Evolutionary conservation across 2,113 vertebrate genomes (phyloP), one percentile per base, ranked within the genome.

Genomic region (Tinamus guttatus): DNA sequence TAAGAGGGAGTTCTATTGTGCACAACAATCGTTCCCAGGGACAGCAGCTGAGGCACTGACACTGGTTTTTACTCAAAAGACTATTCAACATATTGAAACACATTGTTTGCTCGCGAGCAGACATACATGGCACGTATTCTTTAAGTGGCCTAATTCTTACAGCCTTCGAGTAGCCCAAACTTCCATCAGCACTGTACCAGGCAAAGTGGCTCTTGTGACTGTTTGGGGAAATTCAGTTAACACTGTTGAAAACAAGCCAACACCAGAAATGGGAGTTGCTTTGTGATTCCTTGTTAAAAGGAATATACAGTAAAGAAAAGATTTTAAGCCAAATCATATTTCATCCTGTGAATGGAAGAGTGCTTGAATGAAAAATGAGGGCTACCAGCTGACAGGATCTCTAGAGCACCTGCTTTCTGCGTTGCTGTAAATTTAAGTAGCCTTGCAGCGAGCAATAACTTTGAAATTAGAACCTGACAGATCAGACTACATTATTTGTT

Each of bases 1-100:
- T 91, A 93, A 82, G 75, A 89, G 54, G 43, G 59, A 91, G 82
- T 93, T 87, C 95, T 93, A 95, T 95, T 97, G 94, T 94, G 59
- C 41, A 15, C 81, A 87, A 70, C 71, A 94, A 94, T 68, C 2
- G 15, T 93, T 96, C 89, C 84, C 91, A 91, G 5, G 9, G 91
- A 94, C 91, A 69, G 86, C 19, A 88, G 80, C 77, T 65, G 36
- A 94, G 62, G 83, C 58, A 88, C 85, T 69, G 88, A 94, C 93
- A 94, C 70, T 32, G 56, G 36, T 71, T 94, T 94, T 87, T 62
- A 58, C 70, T 91, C 74, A 96, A 91, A 96, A 82, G 73, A 86
- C 62, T 85, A 90, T 81, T 89, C 36, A 69, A 86, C 93, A 96
- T 73, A 92, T 7, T 59, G 69, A 92, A 96, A 54, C 19, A 71